phyloP scores from a whole-genome alignment of 1,140 invertebrate genomes.

The Nephotettix cincticeps region DNA sequence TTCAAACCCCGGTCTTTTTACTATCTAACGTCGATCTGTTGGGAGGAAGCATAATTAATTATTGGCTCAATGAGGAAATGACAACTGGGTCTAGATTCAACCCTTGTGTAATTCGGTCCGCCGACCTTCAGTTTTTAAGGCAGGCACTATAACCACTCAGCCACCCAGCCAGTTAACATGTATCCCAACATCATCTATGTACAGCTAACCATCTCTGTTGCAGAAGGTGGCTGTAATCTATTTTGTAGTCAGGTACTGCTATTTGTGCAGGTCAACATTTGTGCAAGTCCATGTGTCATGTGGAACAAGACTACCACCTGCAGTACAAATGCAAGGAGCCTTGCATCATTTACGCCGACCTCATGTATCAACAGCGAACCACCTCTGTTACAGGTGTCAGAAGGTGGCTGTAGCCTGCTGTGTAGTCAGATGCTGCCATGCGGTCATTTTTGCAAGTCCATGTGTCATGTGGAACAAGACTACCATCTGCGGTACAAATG shows the following conservation, averaged over 20 bases:
- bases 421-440: constrained; percentile 48
- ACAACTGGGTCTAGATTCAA: too few species aligned
- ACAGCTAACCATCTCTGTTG: too few species aligned
- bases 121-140: too few species aligned
- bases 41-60: too few species aligned
- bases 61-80: too few species aligned
- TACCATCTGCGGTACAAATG: constrained; percentile 51
- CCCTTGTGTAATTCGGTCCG: too few species aligned
- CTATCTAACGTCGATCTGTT: too few species aligned
- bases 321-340: constrained; percentile 47
- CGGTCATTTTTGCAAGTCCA: constrained; percentile 55
- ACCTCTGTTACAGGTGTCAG: constrained; percentile 40
- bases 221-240: constrained; percentile 43
- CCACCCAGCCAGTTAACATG: too few species aligned
- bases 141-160: too few species aligned
- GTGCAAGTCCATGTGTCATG: constrained; percentile 57
- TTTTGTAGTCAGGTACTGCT: constrained; percentile 41
- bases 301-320: constrained; percentile 50
- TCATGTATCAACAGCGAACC: too few species aligned
- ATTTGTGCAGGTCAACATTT: constrained; percentile 56
- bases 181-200: too few species aligned
- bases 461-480: constrained; percentile 54
- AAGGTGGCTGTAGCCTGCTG: constrained; percentile 42
- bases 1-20: too few species aligned
- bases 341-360: constrained; percentile 44